Conservation (phyloP, 1,140 invertebrate genomes). For the Teleopsis dalmanni region DNA sequence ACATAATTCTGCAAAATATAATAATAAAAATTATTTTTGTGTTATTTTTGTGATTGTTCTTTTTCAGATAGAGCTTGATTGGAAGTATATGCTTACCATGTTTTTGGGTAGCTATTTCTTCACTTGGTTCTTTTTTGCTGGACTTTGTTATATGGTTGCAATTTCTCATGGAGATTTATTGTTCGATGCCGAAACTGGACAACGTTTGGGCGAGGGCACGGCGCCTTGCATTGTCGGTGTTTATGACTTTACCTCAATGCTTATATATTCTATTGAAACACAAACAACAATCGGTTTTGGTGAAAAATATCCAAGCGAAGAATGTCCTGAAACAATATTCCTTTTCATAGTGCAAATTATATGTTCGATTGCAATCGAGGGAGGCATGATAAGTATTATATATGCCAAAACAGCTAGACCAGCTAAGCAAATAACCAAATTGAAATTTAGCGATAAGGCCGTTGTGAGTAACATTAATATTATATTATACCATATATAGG, state of each 20-base stretch:
- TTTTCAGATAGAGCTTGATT: constrained; percentile 51
- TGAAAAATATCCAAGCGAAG: constrained; percentile 67
- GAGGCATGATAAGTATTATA: constrained; percentile 51
- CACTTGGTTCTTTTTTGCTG: constrained; percentile 50
- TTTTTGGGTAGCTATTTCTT: constrained; percentile 48
- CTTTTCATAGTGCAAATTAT: constrained; percentile 56
- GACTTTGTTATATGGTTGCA: constrained; percentile 48
- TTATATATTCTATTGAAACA: constrained; percentile 56
- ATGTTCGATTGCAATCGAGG: constrained; percentile 50
- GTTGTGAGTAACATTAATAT: constrained; percentile 44
- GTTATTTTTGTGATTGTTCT: too few species aligned
- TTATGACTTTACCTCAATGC: constrained; percentile 49
- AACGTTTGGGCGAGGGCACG: constrained; percentile 31
- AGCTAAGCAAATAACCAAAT: constrained; percentile 46
- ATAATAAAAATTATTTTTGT: too few species aligned
- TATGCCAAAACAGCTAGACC: constrained; percentile 55
- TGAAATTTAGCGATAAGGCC: constrained; percentile 55
- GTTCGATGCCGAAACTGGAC: constrained; percentile 28
- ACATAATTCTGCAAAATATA: too few species aligned
- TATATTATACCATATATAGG: constrained; percentile 1
- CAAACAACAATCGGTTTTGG: constrained; percentile 65
- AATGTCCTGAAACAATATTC: constrained; percentile 77
- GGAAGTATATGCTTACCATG: constrained; percentile 53
- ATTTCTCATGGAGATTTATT: constrained; percentile 48
- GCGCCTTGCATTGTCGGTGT: constrained; percentile 47